Conservation (phyloP, 2,797 vertebrate genomes). For the Spinibarbus caldwelli region DNA sequence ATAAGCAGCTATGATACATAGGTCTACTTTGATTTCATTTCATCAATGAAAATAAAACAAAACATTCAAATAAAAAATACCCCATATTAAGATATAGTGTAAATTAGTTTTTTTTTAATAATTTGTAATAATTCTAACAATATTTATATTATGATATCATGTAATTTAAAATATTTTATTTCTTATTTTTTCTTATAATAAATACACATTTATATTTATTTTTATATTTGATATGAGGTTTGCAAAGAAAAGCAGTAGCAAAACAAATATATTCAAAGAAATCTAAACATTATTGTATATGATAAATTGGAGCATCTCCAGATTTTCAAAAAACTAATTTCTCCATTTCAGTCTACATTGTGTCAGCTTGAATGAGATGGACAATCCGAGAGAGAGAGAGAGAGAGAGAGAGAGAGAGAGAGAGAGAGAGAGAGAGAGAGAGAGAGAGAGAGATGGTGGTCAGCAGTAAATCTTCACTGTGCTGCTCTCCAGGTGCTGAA, state of each 20-base stretch:
- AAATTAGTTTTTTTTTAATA: neutral
- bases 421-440: neutral
- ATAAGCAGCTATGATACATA: neutral
- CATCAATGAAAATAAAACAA: neutral
- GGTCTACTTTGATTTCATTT: neutral
- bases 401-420: conserved; percentile 18
- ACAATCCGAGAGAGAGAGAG: conserved; percentile 18
- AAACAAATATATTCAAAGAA: neutral
- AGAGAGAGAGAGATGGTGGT: conserved; percentile 16
- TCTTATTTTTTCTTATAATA: neutral
- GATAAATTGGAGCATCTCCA: neutral
- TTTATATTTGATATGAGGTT: neutral
- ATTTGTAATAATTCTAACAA: neutral
- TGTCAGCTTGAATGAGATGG: neutral
- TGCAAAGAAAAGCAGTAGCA: neutral
- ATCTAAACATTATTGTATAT: neutral
- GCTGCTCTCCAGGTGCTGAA: conserved; percentile 62
- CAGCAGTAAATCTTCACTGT: conserved; percentile 45
- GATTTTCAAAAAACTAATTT: conserved; percentile 1
- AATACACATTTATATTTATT: neutral
- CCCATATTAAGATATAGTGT: neutral
- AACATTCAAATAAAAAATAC: too few species aligned
- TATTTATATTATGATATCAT: neutral
- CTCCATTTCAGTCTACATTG: conserved; percentile 8
- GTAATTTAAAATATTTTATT: neutral